Conservation (phyloP, 1,140 invertebrate species). For the Hypothenemus hampei region DNA sequence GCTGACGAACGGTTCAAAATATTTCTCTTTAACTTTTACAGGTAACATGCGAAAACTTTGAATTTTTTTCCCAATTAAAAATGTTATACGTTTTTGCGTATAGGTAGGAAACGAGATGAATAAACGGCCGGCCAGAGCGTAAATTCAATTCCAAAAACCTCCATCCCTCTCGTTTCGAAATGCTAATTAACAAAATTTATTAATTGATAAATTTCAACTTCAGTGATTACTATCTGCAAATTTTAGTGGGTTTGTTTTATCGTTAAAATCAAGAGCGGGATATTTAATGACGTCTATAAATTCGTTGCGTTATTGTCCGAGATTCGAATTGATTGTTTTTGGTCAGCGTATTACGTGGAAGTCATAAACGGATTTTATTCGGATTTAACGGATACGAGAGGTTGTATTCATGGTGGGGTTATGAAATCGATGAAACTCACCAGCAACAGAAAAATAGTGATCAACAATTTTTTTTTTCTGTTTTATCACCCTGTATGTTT, state of each 20-base stretch:
- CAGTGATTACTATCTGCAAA: conserved; percentile 31
- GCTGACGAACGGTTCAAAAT: background rate
- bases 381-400: conserved; percentile 27
- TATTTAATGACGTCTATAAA: conserved; percentile 32
- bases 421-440: no score
- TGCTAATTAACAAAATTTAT: conserved; percentile 33
- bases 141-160: conserved; percentile 23
- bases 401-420: no score
- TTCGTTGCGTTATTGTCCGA: conserved; percentile 30
- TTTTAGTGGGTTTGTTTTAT: conserved; percentile 32
- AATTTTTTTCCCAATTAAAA: no score
- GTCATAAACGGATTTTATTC: conserved; percentile 31
- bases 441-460: no score
- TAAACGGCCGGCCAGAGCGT: conserved; percentile 12
- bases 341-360: conserved; percentile 28
- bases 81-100: conserved; percentile 2
- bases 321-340: conserved; percentile 32
- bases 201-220: conserved; percentile 32
- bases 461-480: no score
- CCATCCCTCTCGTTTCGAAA: conserved; percentile 17
- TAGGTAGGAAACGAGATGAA: conserved; percentile 9
- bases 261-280: conserved; percentile 28
- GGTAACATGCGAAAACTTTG: background rate
- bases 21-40: background rate
- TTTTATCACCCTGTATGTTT: no score